Conservation (phyloP, 1,140 invertebrate species). For the Archegozetes longisetosus region DNA sequence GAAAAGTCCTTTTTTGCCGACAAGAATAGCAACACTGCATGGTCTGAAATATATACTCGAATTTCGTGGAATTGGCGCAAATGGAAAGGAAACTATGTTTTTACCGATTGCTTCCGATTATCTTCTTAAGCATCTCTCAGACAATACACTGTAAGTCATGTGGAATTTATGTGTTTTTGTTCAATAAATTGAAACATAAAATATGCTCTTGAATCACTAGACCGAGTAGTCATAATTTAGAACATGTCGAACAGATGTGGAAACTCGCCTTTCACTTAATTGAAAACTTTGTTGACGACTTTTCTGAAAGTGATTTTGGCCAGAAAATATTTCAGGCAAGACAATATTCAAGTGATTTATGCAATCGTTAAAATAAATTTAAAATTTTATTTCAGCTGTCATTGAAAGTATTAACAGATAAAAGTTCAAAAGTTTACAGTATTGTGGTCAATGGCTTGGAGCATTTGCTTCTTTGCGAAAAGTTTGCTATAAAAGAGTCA, state of each 20-base stretch:
- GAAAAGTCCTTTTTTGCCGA: constrained; percentile 44
- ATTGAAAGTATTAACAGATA: not conserved
- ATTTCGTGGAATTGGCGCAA: constrained; percentile 19
- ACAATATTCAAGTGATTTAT: constrained; percentile 7
- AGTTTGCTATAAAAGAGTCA: constrained; percentile 39
- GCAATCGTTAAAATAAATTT: not conserved
- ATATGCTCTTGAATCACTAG: constrained; percentile 20
- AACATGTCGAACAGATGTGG: constrained; percentile 48
- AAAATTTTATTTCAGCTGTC: not conserved
- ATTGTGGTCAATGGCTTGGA: constrained; percentile 47
- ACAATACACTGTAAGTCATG: constrained; percentile 29
- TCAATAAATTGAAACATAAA: not conserved
- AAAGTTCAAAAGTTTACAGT: constrained; percentile 26
- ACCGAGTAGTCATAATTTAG: constrained; percentile 35
- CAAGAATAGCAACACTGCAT: constrained; percentile 48
- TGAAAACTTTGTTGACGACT: constrained; percentile 36
- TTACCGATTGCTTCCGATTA: constrained; percentile 48
- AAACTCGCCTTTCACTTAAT: constrained; percentile 48
- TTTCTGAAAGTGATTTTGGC: constrained; percentile 32
- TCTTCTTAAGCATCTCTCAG: constrained; percentile 43
- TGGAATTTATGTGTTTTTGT: too few relatives aligned
- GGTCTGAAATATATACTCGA: constrained; percentile 60
- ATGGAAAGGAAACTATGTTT: constrained; percentile 39
- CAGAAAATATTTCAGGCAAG: constrained; percentile 23
- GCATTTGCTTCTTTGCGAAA: constrained; percentile 43